Evolutionary conservation across 2,113 vertebrate species (phyloP).

Genomic region (Halcyon senegalensis): DNA sequence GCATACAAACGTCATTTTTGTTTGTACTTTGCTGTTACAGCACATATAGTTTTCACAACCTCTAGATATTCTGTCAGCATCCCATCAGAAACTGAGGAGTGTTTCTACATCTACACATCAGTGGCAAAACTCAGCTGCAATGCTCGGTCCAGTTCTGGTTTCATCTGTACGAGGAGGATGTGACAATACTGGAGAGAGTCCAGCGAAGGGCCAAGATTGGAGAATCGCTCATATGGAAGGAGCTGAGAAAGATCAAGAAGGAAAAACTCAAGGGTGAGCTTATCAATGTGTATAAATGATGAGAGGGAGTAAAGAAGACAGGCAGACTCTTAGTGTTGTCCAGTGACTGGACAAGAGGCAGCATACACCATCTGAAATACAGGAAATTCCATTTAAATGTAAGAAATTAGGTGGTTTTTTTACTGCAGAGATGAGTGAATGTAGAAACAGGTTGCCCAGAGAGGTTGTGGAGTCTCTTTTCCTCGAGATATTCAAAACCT

Average conservation of each 20-base stretch:
- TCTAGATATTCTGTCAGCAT: not conserved
- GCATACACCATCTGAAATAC: not conserved
- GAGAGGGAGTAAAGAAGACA: not conserved
- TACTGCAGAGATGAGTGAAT: not conserved
- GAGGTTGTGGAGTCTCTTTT: not conserved
- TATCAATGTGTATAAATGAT: not conserved
- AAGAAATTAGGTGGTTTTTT: not conserved
- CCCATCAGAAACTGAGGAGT: not conserved
- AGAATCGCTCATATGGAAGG: not conserved
- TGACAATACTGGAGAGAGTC: not conserved
- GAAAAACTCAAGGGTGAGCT: not conserved
- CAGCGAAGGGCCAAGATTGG: not conserved
- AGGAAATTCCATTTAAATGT: not conserved
- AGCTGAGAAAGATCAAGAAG: not conserved
- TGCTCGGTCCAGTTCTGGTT: not conserved
- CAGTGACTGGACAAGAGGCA: not conserved
- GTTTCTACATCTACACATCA: not conserved
- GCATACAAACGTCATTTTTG: accelerated
- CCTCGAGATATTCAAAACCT: not conserved
- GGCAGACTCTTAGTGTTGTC: not conserved
- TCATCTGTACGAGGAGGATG: not conserved
- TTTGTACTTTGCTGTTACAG: not conserved
- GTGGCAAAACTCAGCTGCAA: not conserved
- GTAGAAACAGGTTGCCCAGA: not conserved
- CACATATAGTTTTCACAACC: not conserved